Base-by-base conservation (phyloP, 2,888 invertebrate species). In the Pandemis heparana region DNA sequence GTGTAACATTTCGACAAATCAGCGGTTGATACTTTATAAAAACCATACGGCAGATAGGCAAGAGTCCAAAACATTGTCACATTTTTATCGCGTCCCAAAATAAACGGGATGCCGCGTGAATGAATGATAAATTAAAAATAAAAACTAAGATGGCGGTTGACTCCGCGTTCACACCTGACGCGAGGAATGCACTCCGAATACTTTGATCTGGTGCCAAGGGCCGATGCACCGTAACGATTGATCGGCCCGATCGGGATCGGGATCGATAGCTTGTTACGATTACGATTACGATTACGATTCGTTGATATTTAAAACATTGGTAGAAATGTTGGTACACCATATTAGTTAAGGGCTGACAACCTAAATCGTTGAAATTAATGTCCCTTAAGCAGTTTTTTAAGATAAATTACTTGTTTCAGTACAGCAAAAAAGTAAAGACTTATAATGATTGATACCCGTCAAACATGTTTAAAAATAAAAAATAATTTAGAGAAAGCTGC, bases 11-110 rank as follows among this genome's bases (percentile, higher is more conserved):
- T 73, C 72, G 72, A 73, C 72, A 68, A 73, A 68, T 73, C 68
- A 56, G 68, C 72, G 62, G 68, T 68, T 59, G 72, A 67, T 68
- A 67, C 67, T 56, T 67, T 74, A 60, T 64, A 74, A 74, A 74
- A 73, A 64, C 18, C 56, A 10, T 53, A 61, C 60, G 65, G 69
- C 70, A 67, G 62, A 70, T 67, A 72, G 75, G 73, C 75, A 73
- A 74, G 70, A 60, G 71, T 74, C 74, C 74, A 74, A 75, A 74
- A 75, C 63, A 74, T 74, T 74, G 71, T 75, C 75, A 72, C 76
- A 71, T 76, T 67, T 72, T 72, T 72, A 70, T 66, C 39, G 71
- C 9, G 10, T 48, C 51, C 66, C 39, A 6, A 75, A 75, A 74
- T 74, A 75, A 69, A 48, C 51, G 43, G 61, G 68, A 71, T 71